phyloP scores from a whole-genome alignment of 2,113 vertebrate species.

The Micromys minutus region DNA sequence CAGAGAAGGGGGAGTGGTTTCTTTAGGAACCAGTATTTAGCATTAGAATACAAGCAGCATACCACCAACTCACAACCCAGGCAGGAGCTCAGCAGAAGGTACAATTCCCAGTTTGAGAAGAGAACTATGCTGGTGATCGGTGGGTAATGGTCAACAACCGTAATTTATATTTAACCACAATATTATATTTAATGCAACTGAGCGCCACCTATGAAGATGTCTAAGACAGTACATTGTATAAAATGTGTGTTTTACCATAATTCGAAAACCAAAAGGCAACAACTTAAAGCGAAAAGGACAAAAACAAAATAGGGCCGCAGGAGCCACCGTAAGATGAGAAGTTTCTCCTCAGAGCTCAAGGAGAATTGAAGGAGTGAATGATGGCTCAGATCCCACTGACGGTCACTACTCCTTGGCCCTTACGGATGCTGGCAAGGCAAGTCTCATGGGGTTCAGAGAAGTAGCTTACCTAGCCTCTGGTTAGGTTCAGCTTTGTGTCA shows the following conservation, averaged over 20 bases:
- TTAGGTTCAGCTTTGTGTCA: too few relatives aligned
- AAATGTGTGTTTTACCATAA: neutral
- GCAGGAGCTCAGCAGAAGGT: too few relatives aligned
- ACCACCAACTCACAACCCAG: too few relatives aligned
- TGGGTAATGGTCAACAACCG: neutral
- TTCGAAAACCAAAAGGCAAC: neutral
- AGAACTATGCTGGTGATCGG: too few relatives aligned
- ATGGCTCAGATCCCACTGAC: neutral
- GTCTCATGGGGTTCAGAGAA: fast-evolving
- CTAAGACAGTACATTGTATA: neutral
- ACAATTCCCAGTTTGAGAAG: too few relatives aligned
- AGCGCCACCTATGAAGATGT: neutral
- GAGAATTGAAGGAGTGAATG: neutral
- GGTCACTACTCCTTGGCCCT: neutral
- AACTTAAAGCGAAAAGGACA: neutral
- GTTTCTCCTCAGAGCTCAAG: neutral
- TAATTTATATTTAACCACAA: too few relatives aligned
- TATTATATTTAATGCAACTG: neutral
- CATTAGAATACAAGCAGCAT: too few relatives aligned
- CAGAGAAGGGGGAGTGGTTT: too few relatives aligned
- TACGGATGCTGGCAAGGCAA: neutral
- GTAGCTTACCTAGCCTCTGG: neutral
- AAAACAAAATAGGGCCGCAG: neutral
- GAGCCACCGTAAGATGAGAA: neutral
- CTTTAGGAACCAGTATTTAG: too few relatives aligned